Evolutionary conservation across 2,797 vertebrate genomes (phyloP).

Genomic region (Danio tinwini): DNA sequence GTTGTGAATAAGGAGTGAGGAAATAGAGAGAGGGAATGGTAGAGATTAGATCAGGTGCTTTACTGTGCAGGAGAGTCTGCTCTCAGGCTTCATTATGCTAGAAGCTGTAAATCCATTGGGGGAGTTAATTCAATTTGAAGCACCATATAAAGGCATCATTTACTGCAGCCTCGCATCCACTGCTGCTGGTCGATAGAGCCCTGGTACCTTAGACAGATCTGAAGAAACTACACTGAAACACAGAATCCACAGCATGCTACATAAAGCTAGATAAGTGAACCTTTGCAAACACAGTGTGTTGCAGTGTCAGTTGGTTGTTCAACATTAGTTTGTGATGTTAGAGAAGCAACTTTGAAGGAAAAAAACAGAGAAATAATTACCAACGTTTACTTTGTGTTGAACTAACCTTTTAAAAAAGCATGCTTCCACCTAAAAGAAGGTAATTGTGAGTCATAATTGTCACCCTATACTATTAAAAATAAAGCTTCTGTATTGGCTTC

Average conservation of each 20-base stretch:
- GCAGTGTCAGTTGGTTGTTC: not conserved
- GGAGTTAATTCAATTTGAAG: constrained; percentile 57
- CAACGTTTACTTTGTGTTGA: too few species aligned
- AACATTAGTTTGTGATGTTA: not conserved
- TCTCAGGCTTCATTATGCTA: constrained; percentile 54
- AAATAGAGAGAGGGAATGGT: constrained; percentile 9
- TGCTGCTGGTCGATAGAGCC: constrained; percentile 26
- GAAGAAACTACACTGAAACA: constrained; percentile 1
- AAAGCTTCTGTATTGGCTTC: too few species aligned
- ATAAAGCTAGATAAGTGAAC: not conserved
- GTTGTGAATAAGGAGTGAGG: constrained; percentile 19
- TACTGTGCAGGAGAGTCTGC: constrained; percentile 54
- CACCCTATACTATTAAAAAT: too few species aligned
- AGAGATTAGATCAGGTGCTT: constrained; percentile 58
- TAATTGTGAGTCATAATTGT: not conserved
- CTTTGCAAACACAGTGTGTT: not conserved
- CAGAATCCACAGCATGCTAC: not conserved
- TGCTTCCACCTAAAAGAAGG: not conserved
- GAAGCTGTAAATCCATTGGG: constrained; percentile 52
- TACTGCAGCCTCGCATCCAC: constrained; percentile 38
- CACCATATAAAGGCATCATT: constrained; percentile 58
- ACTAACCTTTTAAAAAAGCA: too few species aligned
- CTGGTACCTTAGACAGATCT: constrained; percentile 28
- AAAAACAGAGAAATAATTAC: too few species aligned
- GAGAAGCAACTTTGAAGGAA: not conserved